Percentiles rank a stretch among this genome's conserved stretches.
phyloP scores from a whole-genome alignment of 2,113 vertebrate genomes.

The Cochlearius cochlearius region DNA sequence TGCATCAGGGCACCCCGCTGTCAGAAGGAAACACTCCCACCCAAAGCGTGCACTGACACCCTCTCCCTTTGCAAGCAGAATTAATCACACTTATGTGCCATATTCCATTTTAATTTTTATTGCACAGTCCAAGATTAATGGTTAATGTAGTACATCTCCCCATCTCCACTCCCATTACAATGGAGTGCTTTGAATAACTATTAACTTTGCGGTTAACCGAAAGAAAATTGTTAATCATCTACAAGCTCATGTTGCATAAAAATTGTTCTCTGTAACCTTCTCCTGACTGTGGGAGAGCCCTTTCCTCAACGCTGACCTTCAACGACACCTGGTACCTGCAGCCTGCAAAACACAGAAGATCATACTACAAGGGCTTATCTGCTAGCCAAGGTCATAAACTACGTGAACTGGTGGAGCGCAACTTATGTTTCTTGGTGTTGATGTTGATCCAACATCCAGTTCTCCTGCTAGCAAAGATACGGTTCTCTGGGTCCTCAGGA shows the following conservation, averaged over 20 bases:
- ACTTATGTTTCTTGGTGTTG: not conserved
- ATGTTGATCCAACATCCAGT: not conserved
- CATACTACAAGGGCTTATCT: slow-evolving; percentile 33
- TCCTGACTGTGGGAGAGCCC: slow-evolving; percentile 36
- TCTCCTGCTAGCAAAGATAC: not conserved
- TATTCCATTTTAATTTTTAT: slow-evolving; percentile 67
- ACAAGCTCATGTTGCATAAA: slow-evolving; percentile 67
- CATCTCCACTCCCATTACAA: slow-evolving; percentile 54
- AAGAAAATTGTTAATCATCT: slow-evolving; percentile 76
- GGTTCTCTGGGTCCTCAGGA: not conserved
- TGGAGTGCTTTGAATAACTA: slow-evolving; percentile 68
- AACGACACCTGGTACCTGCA: slow-evolving; percentile 60
- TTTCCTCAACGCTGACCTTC: slow-evolving; percentile 60
- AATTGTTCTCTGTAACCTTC: slow-evolving; percentile 60
- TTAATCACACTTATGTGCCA: slow-evolving; percentile 54
- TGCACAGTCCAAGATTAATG: slow-evolving; percentile 63
- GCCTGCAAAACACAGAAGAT: slow-evolving; percentile 40
- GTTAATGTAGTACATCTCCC: slow-evolving; percentile 65
- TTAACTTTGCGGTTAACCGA: slow-evolving; percentile 73
- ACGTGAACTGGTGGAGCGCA: not conserved
- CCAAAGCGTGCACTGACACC: not conserved
- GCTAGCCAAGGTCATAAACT: slow-evolving; percentile 41
- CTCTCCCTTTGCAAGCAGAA: slow-evolving; percentile 52
- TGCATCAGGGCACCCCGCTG: not conserved
- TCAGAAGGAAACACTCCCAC: not conserved